These are phyloP conservation scores for Stenopsyche tienmushanensis DNA, from an alignment of 1,140 invertebrate genomes.

Conservation along the genomic window DNA sequence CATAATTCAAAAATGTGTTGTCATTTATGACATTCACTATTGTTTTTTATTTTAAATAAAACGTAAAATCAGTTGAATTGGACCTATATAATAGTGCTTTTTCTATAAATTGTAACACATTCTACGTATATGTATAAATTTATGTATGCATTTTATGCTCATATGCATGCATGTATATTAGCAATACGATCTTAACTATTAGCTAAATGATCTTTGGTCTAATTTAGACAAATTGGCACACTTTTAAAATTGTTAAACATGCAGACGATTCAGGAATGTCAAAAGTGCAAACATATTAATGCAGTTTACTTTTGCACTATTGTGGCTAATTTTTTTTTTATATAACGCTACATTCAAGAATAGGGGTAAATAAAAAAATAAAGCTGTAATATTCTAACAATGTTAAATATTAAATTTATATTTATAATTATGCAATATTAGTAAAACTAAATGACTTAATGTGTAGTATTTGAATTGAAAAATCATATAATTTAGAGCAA, in stretches of 20 bases:
- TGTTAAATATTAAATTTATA: slow-evolving; percentile 9
- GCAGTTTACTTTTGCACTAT: not conserved
- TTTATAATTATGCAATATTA: not conserved
- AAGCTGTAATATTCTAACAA: slow-evolving; percentile 21
- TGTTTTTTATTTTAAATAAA: too few species aligned
- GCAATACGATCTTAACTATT: not conserved
- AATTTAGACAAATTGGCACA: slow-evolving; percentile 21
- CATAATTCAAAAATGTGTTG: too few species aligned
- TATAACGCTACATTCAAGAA: not conserved
- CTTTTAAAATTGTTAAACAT: slow-evolving; percentile 16
- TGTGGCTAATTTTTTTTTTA: not conserved
- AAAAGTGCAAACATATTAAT: not conserved
- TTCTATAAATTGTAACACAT: not conserved
- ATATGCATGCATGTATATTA: not conserved
- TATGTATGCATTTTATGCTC: not conserved
- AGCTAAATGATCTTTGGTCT: not conserved
- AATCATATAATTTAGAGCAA: too few species aligned
- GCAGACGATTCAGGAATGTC: not conserved
- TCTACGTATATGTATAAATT: not conserved
- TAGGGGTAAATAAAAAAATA: slow-evolving; percentile 18
- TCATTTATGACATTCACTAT: too few species aligned
- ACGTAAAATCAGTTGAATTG: not conserved
- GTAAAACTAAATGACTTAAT: not conserved
- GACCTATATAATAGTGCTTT: too few species aligned
- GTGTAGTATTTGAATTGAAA: too few species aligned